phyloP scores from a whole-genome alignment of 2,113 vertebrate genomes.

The Amazona guildingii region DNA sequence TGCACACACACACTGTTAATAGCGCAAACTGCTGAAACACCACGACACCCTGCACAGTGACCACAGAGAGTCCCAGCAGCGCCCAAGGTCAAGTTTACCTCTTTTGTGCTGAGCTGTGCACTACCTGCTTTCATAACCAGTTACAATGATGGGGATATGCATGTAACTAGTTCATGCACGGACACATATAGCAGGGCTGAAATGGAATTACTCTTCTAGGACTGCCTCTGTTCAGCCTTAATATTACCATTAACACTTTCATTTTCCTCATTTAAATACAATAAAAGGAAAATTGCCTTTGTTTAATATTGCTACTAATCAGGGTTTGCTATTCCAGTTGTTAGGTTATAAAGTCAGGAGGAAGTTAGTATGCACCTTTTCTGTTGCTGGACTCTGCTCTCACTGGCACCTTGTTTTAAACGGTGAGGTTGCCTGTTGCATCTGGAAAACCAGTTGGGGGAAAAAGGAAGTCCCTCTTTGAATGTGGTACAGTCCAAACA shows the following conservation, averaged over 20 bases:
- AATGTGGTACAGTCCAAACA: neutral
- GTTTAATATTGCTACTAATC: conserved; percentile 1
- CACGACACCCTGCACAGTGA: neutral
- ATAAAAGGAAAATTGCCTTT: neutral
- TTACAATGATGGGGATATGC: neutral
- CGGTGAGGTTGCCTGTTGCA: neutral
- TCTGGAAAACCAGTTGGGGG: neutral
- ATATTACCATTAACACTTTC: neutral
- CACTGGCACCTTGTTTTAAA: neutral
- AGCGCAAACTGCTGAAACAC: neutral
- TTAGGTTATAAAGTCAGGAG: neutral
- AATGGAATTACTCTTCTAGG: neutral
- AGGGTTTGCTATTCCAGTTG: neutral
- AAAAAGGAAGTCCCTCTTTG: neutral
- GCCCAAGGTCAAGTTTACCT: neutral
- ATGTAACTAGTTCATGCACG: neutral
- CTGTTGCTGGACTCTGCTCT: neutral
- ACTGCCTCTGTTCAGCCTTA: neutral
- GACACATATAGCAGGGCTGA: neutral
- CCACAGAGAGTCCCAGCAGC: neutral
- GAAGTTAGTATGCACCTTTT: neutral
- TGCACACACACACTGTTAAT: fast-evolving
- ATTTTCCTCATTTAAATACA: conserved; percentile 36
- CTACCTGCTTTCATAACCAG: neutral
- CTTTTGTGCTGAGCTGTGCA: neutral